Conservation (phyloP, 2,113 vertebrate genomes). For the Bos indicus region DNA sequence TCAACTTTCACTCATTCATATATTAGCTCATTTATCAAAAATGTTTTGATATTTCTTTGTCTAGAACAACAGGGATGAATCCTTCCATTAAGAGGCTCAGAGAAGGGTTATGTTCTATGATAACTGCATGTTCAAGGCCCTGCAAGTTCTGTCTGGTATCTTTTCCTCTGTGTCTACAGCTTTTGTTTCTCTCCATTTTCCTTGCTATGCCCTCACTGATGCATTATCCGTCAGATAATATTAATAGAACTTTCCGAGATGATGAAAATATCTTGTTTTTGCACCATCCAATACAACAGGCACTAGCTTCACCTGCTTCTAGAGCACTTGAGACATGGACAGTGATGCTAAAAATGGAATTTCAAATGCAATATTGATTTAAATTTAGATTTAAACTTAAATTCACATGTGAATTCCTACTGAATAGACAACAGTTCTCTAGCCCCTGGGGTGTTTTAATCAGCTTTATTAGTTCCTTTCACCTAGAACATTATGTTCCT, state of each 20-base stretch:
- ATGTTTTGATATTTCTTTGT: neutral
- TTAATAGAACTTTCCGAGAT: neutral
- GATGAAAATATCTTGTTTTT: neutral
- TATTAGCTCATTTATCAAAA: neutral
- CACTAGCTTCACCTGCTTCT: neutral
- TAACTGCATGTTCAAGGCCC: neutral
- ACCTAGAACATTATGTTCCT: neutral
- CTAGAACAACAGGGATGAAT: neutral
- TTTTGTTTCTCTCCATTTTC: neutral
- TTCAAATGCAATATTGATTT: neutral
- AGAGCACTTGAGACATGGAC: neutral
- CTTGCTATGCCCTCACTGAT: neutral
- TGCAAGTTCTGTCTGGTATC: neutral
- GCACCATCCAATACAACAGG: neutral
- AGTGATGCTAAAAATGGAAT: neutral
- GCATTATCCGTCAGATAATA: neutral
- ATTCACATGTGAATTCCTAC: neutral
- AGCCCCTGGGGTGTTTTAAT: neutral
- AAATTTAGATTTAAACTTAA: neutral
- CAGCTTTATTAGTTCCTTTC: neutral
- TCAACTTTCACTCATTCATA: neutral
- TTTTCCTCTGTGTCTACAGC: neutral
- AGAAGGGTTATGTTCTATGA: neutral
- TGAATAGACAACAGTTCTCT: neutral
- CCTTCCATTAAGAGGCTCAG: neutral